Base-by-base conservation (phyloP, 2,888 invertebrate species). In the Aplocera efformata region DNA sequence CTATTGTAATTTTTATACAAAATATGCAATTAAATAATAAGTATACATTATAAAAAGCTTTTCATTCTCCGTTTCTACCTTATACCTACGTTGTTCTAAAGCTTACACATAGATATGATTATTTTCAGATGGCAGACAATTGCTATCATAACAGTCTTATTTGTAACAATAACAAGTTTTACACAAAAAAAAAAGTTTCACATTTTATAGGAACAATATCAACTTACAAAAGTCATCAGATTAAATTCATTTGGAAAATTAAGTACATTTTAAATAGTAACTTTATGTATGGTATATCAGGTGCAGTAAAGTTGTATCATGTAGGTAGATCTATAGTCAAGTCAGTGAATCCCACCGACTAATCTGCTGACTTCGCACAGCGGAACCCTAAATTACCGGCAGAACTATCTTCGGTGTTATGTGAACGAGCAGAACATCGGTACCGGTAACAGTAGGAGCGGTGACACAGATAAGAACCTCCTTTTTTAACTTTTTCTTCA, bases 361-460 rank as follows among this genome's bases (percentile, higher is more conserved):
- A 33, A 38, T 56, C 47, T 31, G 50, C 37, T 40, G 79, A 71
- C 57, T 83, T 90, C 11, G 95, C 98, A 89, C 98, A 98, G 31
- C 98, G 90, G 69, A 98, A 98, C 7, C 98, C 98, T 41, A 98
- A 89, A 88, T 98, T 98, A 6, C 94, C 94, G 0, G 98, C 95
- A 0, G 98, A 94, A 55, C 96, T 97, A 63, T 98, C 98, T 40
- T 94, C 94, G 0, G 98, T 97, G 68, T 98, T 98, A 79, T 96
- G 96, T 43, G 97, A 96, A 32, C 98, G 90, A 0, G 98, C 97
- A 0, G 94, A 97, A 81, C 98, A 98, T 48, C 98, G 90, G 67
- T 98, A 98, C 42, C 98, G 91, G 82, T 94, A 98, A 76, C 98
- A 98, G 69, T 97, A 97, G 0, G 93, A 93, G 67, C 93, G 88